phyloP scores from a whole-genome alignment of 2,888 invertebrate genomes.

The Lamproptera curius region DNA sequence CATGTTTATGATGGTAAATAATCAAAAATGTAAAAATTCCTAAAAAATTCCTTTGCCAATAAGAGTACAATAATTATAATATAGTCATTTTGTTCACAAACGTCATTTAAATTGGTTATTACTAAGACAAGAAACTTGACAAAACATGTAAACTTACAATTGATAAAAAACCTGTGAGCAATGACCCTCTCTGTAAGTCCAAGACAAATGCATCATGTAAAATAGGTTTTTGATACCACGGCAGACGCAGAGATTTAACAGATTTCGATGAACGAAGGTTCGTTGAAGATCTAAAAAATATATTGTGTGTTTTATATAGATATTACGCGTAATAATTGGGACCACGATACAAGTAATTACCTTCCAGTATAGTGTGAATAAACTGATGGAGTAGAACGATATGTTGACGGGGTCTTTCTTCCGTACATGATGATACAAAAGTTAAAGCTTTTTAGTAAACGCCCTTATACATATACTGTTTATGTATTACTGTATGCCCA shows the following conservation, averaged over 20 bases:
- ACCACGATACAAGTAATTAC: too few relatives aligned
- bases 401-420: conserved; percentile 89
- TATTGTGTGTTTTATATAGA: too few relatives aligned
- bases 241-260: conserved; percentile 85
- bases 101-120: too few relatives aligned
- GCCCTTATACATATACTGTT: conserved; percentile 4
- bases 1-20: too few relatives aligned
- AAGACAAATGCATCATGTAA: conserved; percentile 88
- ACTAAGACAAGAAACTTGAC: too few relatives aligned
- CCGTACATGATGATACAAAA: conserved; percentile 75
- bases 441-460: conserved; percentile 3
- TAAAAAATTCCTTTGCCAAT: too few relatives aligned
- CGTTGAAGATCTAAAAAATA: conserved; percentile 82
- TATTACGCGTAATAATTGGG: too few relatives aligned
- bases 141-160: conserved; percentile 80
- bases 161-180: conserved; percentile 87
- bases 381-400: conserved; percentile 90
- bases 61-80: too few relatives aligned
- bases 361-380: conserved; percentile 91
- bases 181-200: conserved; percentile 90
- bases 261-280: conserved; percentile 90
- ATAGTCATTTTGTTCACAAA: too few relatives aligned
- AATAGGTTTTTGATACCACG: conserved; percentile 93
- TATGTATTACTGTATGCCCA: too few relatives aligned
- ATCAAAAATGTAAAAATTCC: too few relatives aligned